Percentiles rank a stretch among this genome's conserved stretches.
These are phyloP conservation scores for Rhabdophis nuchalis DNA, from an alignment of 2,797 vertebrate species.

Conservation along the genomic window DNA sequence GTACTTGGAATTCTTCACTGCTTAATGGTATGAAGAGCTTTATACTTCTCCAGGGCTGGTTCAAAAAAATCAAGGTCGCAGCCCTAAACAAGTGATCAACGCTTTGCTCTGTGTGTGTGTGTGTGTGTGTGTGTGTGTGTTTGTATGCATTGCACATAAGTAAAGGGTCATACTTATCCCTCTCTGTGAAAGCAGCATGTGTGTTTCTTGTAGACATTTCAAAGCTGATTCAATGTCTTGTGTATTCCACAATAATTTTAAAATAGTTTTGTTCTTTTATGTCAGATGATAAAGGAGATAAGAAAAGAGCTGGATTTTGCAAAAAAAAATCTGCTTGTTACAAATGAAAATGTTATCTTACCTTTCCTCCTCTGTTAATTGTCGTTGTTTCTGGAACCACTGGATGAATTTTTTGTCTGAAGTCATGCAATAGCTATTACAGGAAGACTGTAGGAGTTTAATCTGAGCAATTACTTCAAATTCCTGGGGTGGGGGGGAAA, in stretches of 20 bases:
- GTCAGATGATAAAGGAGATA: not conserved
- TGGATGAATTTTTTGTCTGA: constrained; percentile 81
- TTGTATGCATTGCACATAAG: not conserved
- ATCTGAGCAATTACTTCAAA: constrained; percentile 95
- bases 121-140: not conserved
- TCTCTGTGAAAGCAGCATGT: not conserved
- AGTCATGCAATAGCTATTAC: constrained; percentile 89
- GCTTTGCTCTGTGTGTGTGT: not conserved
- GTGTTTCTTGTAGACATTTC: not conserved
- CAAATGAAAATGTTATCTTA: constrained; percentile 74
- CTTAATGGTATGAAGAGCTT: not conserved
- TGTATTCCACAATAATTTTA: not conserved
- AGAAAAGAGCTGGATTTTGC: not conserved
- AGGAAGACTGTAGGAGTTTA: constrained; percentile 91
- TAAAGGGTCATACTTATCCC: not conserved
- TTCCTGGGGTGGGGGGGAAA: no score
- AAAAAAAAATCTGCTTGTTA: not conserved
- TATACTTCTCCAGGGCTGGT: not conserved
- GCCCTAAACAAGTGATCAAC: not conserved
- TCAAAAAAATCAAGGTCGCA: not conserved
- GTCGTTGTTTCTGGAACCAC: constrained; percentile 84
- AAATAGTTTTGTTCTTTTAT: not conserved
- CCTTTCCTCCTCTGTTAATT: constrained; percentile 89
- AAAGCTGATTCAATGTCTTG: not conserved
- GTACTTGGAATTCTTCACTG: not conserved